phyloP scores from a whole-genome alignment of 2,113 vertebrate species.

The Acinonyx jubatus region DNA sequence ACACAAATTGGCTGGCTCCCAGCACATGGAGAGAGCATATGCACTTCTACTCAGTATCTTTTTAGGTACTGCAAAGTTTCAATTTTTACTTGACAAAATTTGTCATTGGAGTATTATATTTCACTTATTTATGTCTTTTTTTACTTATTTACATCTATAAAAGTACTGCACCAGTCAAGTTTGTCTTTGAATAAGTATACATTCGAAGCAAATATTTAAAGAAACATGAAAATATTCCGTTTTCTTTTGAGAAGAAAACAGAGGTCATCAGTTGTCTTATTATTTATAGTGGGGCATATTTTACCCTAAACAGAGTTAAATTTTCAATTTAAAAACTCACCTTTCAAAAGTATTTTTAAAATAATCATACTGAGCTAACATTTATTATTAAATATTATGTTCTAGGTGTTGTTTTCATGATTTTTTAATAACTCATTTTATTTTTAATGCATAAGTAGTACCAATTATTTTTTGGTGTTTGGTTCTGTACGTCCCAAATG shows the following conservation, averaged over 20 bases:
- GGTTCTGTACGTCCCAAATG: neutral
- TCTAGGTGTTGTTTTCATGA: neutral
- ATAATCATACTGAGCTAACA: neutral
- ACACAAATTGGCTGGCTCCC: neutral
- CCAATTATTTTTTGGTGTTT: neutral
- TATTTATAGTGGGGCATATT: neutral
- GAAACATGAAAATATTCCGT: neutral
- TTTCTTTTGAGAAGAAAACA: neutral
- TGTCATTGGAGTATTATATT: neutral
- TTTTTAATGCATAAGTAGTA: neutral
- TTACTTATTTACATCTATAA: neutral
- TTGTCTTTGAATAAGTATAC: neutral
- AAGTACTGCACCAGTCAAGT: neutral
- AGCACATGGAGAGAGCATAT: neutral
- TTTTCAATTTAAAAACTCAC: neutral
- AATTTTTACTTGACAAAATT: neutral
- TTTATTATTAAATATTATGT: neutral
- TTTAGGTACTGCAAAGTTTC: neutral
- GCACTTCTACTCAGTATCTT: neutral
- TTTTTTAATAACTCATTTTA: neutral
- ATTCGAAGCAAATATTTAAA: neutral
- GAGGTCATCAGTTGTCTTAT: neutral
- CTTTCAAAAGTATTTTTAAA: neutral
- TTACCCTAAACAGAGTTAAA: neutral
- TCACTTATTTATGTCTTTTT: neutral